phyloP scores from a whole-genome alignment of 2,888 invertebrate genomes.

The Artemia sp. region DNA sequence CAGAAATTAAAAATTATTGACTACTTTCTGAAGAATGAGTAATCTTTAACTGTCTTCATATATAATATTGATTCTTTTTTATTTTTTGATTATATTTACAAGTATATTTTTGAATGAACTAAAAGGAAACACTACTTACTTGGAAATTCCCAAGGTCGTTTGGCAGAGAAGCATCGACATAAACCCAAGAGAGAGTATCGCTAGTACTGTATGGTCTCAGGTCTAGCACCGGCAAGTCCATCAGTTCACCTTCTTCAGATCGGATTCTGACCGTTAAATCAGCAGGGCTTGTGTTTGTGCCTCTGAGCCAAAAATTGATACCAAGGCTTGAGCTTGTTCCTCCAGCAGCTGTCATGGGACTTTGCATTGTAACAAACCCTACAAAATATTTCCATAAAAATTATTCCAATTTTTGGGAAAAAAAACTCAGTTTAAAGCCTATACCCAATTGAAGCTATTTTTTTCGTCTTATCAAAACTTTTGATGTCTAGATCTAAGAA shows the following conservation, averaged over 20 bases:
- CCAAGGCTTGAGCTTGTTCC: neutral
- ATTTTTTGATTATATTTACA: no score
- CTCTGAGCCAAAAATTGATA: neutral
- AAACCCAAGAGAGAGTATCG: conserved; percentile 6
- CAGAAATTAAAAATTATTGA: no score
- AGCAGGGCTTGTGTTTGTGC: conserved; percentile 7
- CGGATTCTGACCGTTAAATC: neutral
- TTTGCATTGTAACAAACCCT: conserved; percentile 13
- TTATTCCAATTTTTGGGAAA: no score
- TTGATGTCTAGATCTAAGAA: no score
- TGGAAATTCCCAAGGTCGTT: neutral
- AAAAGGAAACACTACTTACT: neutral
- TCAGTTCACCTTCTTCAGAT: neutral
- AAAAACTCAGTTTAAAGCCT: no score
- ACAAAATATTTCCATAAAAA: neutral
- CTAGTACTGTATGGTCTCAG: conserved; percentile 1
- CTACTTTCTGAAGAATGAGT: no score
- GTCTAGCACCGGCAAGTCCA: neutral
- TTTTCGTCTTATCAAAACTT: no score
- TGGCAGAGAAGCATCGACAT: neutral
- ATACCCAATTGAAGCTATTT: no score
- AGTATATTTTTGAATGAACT: no score
- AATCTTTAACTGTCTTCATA: no score
- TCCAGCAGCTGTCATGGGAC: neutral
- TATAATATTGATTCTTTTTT: no score